Percentiles rank a stretch among this genome's conserved stretches.
Evolutionary conservation across 2,888 invertebrate genomes (phyloP).

Genomic region (Shargacucullia verbasci): DNA sequence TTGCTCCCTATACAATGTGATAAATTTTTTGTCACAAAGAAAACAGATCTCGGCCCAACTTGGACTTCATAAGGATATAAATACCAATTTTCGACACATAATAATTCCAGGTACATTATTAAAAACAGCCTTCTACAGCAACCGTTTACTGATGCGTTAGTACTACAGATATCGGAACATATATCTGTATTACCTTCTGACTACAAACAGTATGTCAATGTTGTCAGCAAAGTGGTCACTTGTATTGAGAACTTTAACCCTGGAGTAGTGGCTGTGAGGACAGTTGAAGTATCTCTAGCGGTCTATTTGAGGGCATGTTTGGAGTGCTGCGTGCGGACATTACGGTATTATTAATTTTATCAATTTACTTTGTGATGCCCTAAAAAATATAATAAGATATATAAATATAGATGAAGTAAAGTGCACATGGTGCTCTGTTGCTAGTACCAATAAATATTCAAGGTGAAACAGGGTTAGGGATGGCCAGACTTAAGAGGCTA

Average conservation of each 20-base stretch:
- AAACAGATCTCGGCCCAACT: too few species aligned
- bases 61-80: slow-evolving; percentile 1
- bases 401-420: too few species aligned
- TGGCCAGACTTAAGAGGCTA: too few species aligned
- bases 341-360: slow-evolving; percentile 61
- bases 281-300: slow-evolving; percentile 60
- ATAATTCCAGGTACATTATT: slow-evolving; percentile 71
- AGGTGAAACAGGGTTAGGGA: too few species aligned
- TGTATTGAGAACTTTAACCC: slow-evolving; percentile 79
- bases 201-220: slow-evolving; percentile 58
- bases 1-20: too few species aligned
- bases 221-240: slow-evolving; percentile 66
- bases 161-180: slow-evolving; percentile 56
- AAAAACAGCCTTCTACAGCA: slow-evolving; percentile 66
- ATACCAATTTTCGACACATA: background rate
- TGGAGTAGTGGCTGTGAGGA: slow-evolving; percentile 67
- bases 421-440: too few species aligned
- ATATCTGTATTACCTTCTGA: slow-evolving; percentile 29
- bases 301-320: slow-evolving; percentile 66
- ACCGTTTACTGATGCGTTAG: slow-evolving; percentile 65
- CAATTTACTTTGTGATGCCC: too few species aligned
- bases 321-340: slow-evolving; percentile 59
- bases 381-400: too few species aligned
- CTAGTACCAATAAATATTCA: too few species aligned
- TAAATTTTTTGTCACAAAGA: too few species aligned